These are phyloP conservation scores for Phrynosoma platyrhinos DNA, from an alignment of 2,113 vertebrate species.

Conservation along the genomic window DNA sequence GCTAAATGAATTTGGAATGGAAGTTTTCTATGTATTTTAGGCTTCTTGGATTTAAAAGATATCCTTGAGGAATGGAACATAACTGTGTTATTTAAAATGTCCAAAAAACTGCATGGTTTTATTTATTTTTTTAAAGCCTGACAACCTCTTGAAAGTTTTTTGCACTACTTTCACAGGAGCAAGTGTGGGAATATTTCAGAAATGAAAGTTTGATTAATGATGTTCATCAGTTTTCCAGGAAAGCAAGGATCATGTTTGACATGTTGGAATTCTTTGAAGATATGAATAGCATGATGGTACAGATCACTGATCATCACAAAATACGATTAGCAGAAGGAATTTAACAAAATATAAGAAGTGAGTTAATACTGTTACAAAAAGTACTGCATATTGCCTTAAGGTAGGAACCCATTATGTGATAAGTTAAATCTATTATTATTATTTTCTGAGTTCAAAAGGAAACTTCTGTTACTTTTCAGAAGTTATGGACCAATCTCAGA, in stretches of 20 bases:
- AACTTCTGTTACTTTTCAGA: neutral
- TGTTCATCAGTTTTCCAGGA: neutral
- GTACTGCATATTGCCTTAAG: neutral
- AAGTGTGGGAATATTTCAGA: constrained; percentile 10
- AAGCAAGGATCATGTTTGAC: neutral
- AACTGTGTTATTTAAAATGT: constrained; percentile 19
- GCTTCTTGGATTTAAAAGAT: constrained; percentile 40
- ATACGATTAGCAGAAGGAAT: constrained; percentile 12
- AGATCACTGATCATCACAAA: neutral
- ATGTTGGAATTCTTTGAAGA: constrained; percentile 30
- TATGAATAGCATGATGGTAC: constrained; percentile 6
- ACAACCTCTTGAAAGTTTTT: neutral
- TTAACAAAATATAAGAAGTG: fast-evolving
- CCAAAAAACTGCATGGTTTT: constrained; percentile 4
- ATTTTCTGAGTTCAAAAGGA: constrained; percentile 44
- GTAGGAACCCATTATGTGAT: neutral
- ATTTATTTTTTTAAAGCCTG: neutral
- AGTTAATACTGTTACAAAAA: neutral
- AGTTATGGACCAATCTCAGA: constrained; percentile 8
- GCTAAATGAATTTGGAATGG: constrained; percentile 53
- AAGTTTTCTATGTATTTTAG: constrained; percentile 34
- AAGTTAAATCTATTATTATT: constrained; percentile 13
- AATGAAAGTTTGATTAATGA: constrained; percentile 34
- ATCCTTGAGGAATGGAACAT: constrained; percentile 39
- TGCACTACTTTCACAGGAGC: constrained; percentile 17